Evolutionary conservation across 2,113 vertebrate species (phyloP).

Genomic region (Conger conger): DNA sequence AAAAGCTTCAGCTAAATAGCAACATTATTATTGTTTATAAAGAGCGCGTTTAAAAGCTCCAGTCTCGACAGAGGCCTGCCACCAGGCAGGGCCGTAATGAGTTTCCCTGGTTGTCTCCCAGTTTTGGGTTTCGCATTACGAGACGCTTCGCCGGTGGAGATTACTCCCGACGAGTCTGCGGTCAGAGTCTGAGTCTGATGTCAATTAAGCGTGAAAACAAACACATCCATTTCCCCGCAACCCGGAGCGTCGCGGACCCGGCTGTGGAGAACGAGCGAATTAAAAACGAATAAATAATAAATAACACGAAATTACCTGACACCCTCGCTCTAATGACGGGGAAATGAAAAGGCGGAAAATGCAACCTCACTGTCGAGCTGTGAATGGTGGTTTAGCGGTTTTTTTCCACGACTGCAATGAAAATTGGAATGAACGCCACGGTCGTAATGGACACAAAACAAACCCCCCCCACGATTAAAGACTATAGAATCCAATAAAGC

Average conservation of each 20-base stretch:
- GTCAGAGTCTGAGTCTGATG: slow-evolving; percentile 40
- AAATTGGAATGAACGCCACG: neutral
- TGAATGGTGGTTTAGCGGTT: neutral
- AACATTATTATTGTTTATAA: no score
- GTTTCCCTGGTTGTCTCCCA: slow-evolving; percentile 28
- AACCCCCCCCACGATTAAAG: no score
- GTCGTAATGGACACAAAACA: neutral
- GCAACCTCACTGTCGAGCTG: neutral
- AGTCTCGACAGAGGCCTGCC: neutral
- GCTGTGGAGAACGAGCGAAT: slow-evolving; percentile 36
- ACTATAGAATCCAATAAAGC: neutral
- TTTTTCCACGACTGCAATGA: neutral
- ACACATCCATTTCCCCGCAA: slow-evolving; percentile 30
- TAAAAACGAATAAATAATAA: neutral
- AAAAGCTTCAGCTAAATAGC: no score
- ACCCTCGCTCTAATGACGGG: slow-evolving; percentile 34
- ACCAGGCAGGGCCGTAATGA: slow-evolving; percentile 2
- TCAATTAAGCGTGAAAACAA: slow-evolving; percentile 45
- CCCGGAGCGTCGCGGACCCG: slow-evolving; percentile 27
- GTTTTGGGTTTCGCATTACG: slow-evolving; percentile 33
- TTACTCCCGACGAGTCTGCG: slow-evolving; percentile 18
- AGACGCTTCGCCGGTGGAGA: slow-evolving; percentile 27
- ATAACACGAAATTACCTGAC: slow-evolving; percentile 16
- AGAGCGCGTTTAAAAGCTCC: neutral
- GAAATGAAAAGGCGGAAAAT: slow-evolving; percentile 30